Evolutionary conservation across 2,113 vertebrate genomes (phyloP).

Genomic region (Hippocampus abdominalis): DNA sequence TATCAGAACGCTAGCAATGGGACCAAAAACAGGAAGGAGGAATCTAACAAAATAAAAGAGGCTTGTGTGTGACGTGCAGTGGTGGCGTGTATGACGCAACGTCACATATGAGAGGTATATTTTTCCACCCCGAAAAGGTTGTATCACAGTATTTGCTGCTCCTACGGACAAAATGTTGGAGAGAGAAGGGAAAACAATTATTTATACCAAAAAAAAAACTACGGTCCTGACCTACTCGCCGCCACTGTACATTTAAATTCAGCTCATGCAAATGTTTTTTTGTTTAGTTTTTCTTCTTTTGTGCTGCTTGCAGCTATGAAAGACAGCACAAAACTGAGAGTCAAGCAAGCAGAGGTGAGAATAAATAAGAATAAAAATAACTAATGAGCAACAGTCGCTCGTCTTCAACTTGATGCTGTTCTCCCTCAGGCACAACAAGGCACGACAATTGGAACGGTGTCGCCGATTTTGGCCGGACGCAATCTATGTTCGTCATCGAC

Average conservation of each 20-base stretch:
- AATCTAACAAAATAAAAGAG: neutral
- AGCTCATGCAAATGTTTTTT: neutral
- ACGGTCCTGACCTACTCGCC: no score
- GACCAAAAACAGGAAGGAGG: neutral
- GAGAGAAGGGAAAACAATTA: neutral
- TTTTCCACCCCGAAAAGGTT: no score
- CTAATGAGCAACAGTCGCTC: conserved; percentile 33
- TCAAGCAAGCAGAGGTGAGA: conserved; percentile 40
- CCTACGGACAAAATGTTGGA: no score
- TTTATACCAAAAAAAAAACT: no score
- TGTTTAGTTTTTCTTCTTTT: neutral
- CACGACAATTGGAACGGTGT: conserved; percentile 41
- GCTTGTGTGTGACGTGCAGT: no score
- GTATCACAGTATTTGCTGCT: no score
- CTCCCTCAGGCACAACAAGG: conserved; percentile 28
- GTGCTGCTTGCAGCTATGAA: conserved; percentile 14
- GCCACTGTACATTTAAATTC: no score
- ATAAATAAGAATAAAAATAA: conserved; percentile 70
- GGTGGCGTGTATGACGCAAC: no score
- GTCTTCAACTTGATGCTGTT: conserved; percentile 47
- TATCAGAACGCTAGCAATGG: no score
- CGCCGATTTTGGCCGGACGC: neutral
- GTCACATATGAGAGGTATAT: no score
- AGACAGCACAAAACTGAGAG: conserved; percentile 38
- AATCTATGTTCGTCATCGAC: conserved; percentile 6